Percentiles rank a stretch among this genome's conserved stretches.
Conservation (phyloP, 1,140 invertebrate species). For the Brevipalpus yothersi region DNA sequence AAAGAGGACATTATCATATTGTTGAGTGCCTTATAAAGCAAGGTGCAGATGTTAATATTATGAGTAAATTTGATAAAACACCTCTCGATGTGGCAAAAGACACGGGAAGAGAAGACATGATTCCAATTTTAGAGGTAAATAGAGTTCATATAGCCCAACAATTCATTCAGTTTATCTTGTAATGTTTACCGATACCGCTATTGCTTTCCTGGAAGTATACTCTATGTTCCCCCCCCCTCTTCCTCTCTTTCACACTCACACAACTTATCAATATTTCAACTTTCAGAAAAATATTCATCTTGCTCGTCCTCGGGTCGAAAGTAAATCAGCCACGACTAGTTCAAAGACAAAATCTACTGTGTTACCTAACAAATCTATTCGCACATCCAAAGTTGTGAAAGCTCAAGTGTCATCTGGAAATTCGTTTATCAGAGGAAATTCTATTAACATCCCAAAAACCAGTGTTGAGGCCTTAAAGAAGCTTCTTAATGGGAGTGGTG, state of each 20-base stretch:
- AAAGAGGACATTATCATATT: conserved; percentile 43
- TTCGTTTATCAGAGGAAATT: neutral
- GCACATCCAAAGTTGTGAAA: neutral
- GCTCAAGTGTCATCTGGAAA: neutral
- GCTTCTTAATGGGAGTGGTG: neutral
- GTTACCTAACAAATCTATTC: conserved; percentile 5
- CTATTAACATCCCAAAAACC: neutral
- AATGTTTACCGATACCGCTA: too few relatives aligned
- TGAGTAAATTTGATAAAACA: conserved; percentile 61
- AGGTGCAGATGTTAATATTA: conserved; percentile 37
- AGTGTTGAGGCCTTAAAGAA: neutral
- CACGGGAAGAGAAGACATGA: conserved; percentile 32
- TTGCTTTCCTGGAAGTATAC: too few relatives aligned
- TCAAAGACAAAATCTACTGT: conserved; percentile 1
- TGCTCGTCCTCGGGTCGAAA: conserved; percentile 1
- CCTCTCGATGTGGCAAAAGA: conserved; percentile 46
- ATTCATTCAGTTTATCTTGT: neutral
- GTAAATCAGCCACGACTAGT: neutral
- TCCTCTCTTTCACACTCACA: neutral
- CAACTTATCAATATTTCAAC: too few relatives aligned
- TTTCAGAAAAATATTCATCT: conserved; percentile 1
- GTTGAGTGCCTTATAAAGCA: conserved; percentile 40
- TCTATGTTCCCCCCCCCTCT: neutral
- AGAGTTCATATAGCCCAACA: neutral
- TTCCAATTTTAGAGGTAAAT: conserved; percentile 28